Evolutionary conservation across 2,797 vertebrate species (phyloP), one percentile per base, ranked within the genome.

Genomic region (Linurgus olivaceus): DNA sequence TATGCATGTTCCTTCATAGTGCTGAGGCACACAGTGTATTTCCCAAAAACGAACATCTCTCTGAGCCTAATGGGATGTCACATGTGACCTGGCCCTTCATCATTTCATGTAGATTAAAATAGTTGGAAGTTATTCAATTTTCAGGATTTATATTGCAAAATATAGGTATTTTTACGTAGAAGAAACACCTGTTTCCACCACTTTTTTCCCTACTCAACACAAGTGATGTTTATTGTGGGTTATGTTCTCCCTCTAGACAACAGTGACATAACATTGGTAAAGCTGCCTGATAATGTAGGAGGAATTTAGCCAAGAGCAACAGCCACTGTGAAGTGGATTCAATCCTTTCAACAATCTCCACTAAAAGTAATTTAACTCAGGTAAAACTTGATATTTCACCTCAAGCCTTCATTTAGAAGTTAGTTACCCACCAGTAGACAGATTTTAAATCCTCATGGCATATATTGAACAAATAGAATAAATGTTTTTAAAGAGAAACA

Each of bases 271-370:
- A 91, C 78, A 44, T 50, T 74, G 45, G 48, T 79, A 85, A 95
- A 85, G 42, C 59, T 88, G 54, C 28, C 75, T 86, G 75, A 90
- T 85, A 87, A 67, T 0, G 7, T 28, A 55, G 68, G 37, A 92
- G 28, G 28, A 94, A 89, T 80, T 87, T 77, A 88, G 68, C 84
- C 79, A 77, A 71, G 21, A 91, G 84, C 81, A 91, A 78, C 57
- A 91, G 28, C 38, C 9, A 2, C 63, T 74, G 66, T 93, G 42
- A 87, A 82, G 47, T 33, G 20, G 38, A 83, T 77, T 83, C 50
- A 80, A 83, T 54, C 29, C 31, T 86, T 86, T 54, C 61, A 68
- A 37, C 1, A 1, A 83, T 74, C 72, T 54, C 63, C 35, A 57
- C 68, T 87, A 71, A 74, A 84, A 94, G 86, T 54, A 71, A 73